These are phyloP conservation scores for Anabacerthia variegaticeps DNA, from an alignment of 2,797 vertebrate species.

Conservation along the genomic window DNA sequence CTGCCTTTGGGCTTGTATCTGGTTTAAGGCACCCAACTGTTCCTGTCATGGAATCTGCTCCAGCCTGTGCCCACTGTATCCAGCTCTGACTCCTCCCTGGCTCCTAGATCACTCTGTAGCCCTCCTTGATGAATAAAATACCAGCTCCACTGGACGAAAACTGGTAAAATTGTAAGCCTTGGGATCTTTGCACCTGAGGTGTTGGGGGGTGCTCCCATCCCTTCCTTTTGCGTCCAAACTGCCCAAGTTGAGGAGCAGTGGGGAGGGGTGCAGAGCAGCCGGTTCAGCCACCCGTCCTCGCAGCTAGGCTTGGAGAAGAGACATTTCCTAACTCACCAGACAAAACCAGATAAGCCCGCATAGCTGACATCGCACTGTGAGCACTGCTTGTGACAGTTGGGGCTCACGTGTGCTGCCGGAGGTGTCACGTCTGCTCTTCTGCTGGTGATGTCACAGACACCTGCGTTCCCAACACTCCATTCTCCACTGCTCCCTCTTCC, in stretches of 20 bases:
- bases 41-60: neutral
- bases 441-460: neutral
- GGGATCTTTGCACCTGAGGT: neutral
- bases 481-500: rapidly evolving
- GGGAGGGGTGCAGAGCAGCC: neutral
- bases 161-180: neutral
- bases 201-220: rapidly evolving
- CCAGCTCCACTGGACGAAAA: neutral
- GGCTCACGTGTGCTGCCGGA: neutral
- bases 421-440: neutral
- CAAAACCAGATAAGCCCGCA: neutral
- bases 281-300: neutral
- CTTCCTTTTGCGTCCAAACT: neutral
- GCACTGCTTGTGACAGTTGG: neutral
- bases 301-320: neutral
- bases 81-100: neutral
- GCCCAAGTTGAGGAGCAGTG: neutral
- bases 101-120: neutral
- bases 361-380: neutral
- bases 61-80: neutral
- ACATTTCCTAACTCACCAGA: slow-evolving; percentile 23
- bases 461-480: neutral
- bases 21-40: neutral
- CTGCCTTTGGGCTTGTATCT: rapidly evolving
- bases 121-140: neutral